Base-by-base conservation (phyloP, 2,113 vertebrate species). In the Colossoma macropomum region DNA sequence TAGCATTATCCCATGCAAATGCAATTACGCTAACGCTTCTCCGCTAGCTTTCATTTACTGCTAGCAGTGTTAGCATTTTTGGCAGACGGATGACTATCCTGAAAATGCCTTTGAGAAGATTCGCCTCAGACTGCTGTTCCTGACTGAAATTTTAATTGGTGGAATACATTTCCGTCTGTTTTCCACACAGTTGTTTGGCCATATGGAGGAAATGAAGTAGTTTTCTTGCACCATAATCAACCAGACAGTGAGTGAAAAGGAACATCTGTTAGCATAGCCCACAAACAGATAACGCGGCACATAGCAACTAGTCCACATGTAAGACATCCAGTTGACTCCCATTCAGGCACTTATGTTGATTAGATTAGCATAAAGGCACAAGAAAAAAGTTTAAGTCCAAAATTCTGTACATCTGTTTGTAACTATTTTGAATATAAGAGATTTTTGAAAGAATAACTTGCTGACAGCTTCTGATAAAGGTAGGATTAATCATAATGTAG, bases 141-240 rank as follows among this genome's bases (percentile, higher is more conserved):
- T 65, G 73, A 79, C 30, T 45, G 17, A 32, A 45, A 66, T 56
- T 63, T 74, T 80, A 80, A 84, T 68, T 25, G 38, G 19, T 8
- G 45, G 60, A 45, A 41, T 54, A n/a, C 12, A 38, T 68, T 66
- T 79, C 56, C 15, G 76, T 77, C 81, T 60, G 41, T 80, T 60
- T 70, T 60, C 50, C 72, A 59, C 48, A 59, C 48, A 30, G 32
- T 69, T 70, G 73, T 74, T 56, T 10, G 13, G 28, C 80, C 80
- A 81, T 81, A 66, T 75, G 80, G 59, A 66, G 62, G 63, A 76
- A 76, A 70, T 69, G 1, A 45, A 76, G 21, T 59, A 17, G 21
- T 68, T 54, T 32, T 74, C 41, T 75, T 16, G n/a, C 41, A 28
- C 63, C n/a, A 28, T 76, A 68, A 66, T 76, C 16, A 68, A 56